Percentiles rank a stretch among this genome's conserved stretches.
These are phyloP conservation scores for Heliopora coerulea DNA, from an alignment of 92 coral and sea anemone genomes.

Conservation along the genomic window DNA sequence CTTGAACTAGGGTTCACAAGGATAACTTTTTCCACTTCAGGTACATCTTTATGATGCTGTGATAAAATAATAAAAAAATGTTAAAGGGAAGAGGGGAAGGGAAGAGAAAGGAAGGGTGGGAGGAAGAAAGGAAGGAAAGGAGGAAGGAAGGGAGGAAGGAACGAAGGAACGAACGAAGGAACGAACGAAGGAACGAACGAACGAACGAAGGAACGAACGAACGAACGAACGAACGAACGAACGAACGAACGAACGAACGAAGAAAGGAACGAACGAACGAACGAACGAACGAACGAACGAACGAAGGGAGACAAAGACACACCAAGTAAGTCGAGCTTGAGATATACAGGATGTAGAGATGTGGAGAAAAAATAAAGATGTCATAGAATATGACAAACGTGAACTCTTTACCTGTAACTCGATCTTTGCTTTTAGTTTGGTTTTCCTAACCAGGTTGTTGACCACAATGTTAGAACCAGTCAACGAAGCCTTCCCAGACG, in stretches of 20 bases:
- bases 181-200: not conserved
- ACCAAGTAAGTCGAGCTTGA: not conserved
- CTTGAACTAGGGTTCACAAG: constrained; percentile 76
- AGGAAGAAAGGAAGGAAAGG: not conserved
- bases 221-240: not conserved
- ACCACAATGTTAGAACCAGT: constrained; percentile 75
- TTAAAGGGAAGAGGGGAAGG: not conserved
- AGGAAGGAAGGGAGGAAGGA: not conserved
- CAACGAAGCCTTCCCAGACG: constrained; percentile 82
- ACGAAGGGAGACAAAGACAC: not conserved
- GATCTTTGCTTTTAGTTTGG: constrained; percentile 83
- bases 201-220: not conserved
- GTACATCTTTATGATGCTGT: constrained; percentile 84
- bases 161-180: not conserved
- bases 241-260: not conserved
- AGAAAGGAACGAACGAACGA: not conserved
- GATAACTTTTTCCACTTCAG: constrained; percentile 73
- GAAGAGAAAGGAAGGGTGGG: not conserved
- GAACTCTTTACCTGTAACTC: constrained; percentile 69
- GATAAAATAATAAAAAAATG: not conserved
- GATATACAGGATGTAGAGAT: not conserved
- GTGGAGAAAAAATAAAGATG: not conserved
- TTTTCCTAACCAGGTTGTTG: constrained; percentile 48
- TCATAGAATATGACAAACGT: not conserved
- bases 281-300: not conserved